These are phyloP conservation scores for Elgaria multicarinata DNA, from an alignment of 2,113 vertebrate genomes.

Conservation along the genomic window DNA sequence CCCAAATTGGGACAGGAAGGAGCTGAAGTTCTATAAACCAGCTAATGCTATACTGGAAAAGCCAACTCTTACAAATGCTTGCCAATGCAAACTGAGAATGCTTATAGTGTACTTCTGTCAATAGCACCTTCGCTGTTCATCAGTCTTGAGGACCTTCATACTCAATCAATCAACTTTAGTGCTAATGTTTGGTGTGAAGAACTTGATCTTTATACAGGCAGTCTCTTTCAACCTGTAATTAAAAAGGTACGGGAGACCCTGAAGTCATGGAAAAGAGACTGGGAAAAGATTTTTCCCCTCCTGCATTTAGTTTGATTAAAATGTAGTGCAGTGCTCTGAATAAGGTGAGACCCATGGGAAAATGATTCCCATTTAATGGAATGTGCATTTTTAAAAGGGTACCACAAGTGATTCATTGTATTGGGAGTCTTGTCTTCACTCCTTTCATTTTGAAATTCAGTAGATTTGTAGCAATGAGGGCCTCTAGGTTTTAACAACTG, in stretches of 20 bases:
- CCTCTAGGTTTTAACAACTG: constrained; percentile 15
- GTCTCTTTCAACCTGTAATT: constrained; percentile 12
- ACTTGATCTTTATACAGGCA: constrained; percentile 21
- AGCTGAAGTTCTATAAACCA: constrained; percentile 8
- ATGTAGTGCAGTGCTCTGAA: background rate
- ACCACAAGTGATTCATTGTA: background rate
- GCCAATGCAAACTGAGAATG: constrained; percentile 2
- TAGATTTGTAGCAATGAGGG: background rate
- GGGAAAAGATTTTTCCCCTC: background rate
- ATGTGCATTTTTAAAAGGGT: background rate
- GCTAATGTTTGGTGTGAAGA: constrained; percentile 29
- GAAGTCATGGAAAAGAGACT: constrained; percentile 20
- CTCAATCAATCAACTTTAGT: constrained; percentile 27
- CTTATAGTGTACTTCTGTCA: background rate
- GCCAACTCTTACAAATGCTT: background rate
- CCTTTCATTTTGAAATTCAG: constrained; percentile 7
- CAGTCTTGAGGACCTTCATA: constrained; percentile 2
- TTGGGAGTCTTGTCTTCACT: background rate
- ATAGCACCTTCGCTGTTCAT: constrained; percentile 9
- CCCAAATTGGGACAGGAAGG: background rate
- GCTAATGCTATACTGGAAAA: background rate
- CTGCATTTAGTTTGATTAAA: constrained; percentile 5
- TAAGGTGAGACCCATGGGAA: background rate
- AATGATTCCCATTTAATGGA: background rate
- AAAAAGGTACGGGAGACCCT: background rate